Conservation (phyloP, 2,888 invertebrate genomes). For the Tillus elongatus region DNA sequence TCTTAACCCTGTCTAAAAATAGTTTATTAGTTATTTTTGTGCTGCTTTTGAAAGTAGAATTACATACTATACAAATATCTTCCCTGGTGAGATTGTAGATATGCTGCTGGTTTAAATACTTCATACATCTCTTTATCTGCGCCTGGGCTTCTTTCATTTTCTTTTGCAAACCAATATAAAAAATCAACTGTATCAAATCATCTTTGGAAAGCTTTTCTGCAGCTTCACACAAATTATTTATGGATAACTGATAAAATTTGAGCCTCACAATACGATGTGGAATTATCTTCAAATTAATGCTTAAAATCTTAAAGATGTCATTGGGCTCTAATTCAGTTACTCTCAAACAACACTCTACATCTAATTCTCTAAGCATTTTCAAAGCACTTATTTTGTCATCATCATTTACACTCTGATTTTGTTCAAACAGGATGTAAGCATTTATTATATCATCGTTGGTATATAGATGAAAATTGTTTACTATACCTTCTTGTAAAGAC, state of each 20-base stretch:
- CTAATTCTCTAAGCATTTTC: constrained; percentile 21
- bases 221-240: constrained; percentile 26
- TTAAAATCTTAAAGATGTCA: constrained; percentile 29
- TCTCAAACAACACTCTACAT: constrained; percentile 32
- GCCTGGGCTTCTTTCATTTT: constrained; percentile 28
- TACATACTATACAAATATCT: constrained; percentile 39
- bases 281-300: constrained; percentile 29
- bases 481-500: too few relatives aligned
- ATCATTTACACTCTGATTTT: too few relatives aligned
- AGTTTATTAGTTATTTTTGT: constrained; percentile 32
- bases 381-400: too few relatives aligned
- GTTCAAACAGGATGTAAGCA: too few relatives aligned
- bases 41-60: constrained; percentile 38
- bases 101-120: constrained; percentile 21
- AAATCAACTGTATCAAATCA: constrained; percentile 36
- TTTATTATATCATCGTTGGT: too few relatives aligned
- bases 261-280: constrained; percentile 31
- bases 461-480: too few relatives aligned
- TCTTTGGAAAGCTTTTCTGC: constrained; percentile 26
- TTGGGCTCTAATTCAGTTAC: constrained; percentile 23
- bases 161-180: constrained; percentile 37
- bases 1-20: constrained; percentile 31
- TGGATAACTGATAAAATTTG: constrained; percentile 31
- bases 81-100: constrained; percentile 29
- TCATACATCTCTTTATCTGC: constrained; percentile 30